Base-by-base conservation (phyloP, 2,797 vertebrate genomes). In the Agapornis canus region DNA sequence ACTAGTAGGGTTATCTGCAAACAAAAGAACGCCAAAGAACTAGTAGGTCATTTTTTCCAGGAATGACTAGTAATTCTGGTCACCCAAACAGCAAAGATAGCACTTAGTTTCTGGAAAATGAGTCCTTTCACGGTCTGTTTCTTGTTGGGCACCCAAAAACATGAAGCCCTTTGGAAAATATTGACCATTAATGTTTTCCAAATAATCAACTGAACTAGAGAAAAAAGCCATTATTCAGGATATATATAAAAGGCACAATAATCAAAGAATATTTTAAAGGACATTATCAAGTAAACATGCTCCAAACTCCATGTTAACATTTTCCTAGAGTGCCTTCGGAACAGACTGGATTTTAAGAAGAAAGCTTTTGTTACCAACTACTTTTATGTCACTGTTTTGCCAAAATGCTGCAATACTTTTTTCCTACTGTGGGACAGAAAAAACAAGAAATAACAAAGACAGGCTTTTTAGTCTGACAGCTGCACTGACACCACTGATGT, bases 201-300 rank as follows among this genome's bases (percentile, higher is more conserved):
- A 96, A 86, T 78, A 75, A 91, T 56, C 73, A 93, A 90, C 22
- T 90, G 42, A 95, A 51, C 68, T 57, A 94, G 37, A 95, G 75
- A 92, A 89, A 91, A 90, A 90, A 89, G 45, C 56, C 66, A 83
- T 49, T 91, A 71, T 51, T 86, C 56, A 90, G 56, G 88, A 79
- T 45, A 82, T 60, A 89, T 37, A 77, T 95, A 95, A 98, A 97
- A 97, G 97, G 96, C 96, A 98, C 97, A 70, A 81, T 92, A 48
- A 95, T 82, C 65, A 95, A 72, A 89, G 21, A 64, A 82, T 57
- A 79, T 91, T 96, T 10, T 72, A 95, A 96, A 96, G 95, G 94
- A 96, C 94, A 90, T 95, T 96, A 96, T 94, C 95, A 87, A 96
- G 95, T 94, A 96, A 92, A 81, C 66, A 91, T 27, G 73, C 45